Evolutionary conservation across 2,888 invertebrate genomes (phyloP), one percentile per base, ranked within the genome.

Genomic region (Aporophyla nigra): DNA sequence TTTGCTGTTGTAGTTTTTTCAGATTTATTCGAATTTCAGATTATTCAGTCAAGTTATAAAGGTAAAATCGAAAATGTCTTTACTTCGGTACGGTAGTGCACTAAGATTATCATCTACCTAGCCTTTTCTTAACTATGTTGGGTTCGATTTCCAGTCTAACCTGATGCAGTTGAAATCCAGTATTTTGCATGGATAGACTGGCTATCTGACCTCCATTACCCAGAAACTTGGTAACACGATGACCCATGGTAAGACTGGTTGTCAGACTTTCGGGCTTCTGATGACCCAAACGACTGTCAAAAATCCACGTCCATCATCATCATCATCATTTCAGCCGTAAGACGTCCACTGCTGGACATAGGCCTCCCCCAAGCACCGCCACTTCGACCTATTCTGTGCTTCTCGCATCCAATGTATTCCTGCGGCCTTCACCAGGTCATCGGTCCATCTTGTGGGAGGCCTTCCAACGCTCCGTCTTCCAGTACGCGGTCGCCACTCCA

Each of bases 1-100:
- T 74, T 65, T 53, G 19, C 14, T 62, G 43, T 46, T 19, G 5
- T 9, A 58, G 40, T 51, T 40, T 67, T 74, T 51, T 43, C 12
- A 21, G 12, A 5, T 65, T 24, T 59, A 53, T 51, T 62, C 16
- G 5, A 46, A n/a, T 49, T 9, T 43, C 7, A 16, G 40, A 21
- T 27, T 61, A 46, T 46, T 21, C 9, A 3, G 7, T 7, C 21
- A 14, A 51, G 2, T 21, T 27, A 7, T 7, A 5, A 24, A 49
- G 12, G 7, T 19, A 1, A 24, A 46, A 49, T 19, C 49, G 27
- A 5, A 21, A 49, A 21, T 27, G 5, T 49, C 7, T 21, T 66
- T 27, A 66, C 1, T 21, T 10, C 27, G 9, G 1, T 51, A 9
- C 16, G 14, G 0, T 21, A 51, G 21, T 27, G 33, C 33, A 33